Base-by-base conservation (phyloP, 2,888 invertebrate genomes). In the Troides oblongomaculatus region DNA sequence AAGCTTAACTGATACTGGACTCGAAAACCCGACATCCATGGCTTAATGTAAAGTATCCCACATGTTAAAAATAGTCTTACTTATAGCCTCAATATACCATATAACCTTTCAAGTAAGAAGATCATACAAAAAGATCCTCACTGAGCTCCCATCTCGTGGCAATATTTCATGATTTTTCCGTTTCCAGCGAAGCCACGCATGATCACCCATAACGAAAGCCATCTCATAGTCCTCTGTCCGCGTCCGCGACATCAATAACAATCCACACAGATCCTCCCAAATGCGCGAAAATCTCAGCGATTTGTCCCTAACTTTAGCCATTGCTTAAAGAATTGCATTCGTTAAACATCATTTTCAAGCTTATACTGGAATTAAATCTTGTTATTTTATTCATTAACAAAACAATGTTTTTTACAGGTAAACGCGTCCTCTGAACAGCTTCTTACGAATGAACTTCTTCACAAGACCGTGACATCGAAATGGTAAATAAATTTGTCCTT, bases 201-300 rank as follows among this genome's bases (percentile, higher is more conserved):
- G 89, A 86, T 86, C 85, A 83, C 79, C 80, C 83, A 77, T 87
- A 85, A 88, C 86, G 84, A 87, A 88, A 86, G 84, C 84, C 85
- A 87, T 86, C 83, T 78, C 82, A 84, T 83, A 81, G 82, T 77
- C 77, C 76, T 76, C 72, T 70, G 75, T 72, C 67, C 66, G 66
- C 70, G 66, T 66, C 64, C 73, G 74, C 67, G 69, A 72, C 88
- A 89, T 89, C 86, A 87, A 89, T 90, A 89, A 88, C 88, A 89
- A 88, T 88, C 84, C 84, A 78, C 79, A 71, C 79, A 82, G 82
- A 86, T 86, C 86, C 83, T 77, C 80, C 77, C 74, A 79, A 81
- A 80, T 84, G 85, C 80, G 79, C 84, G 81, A 84, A 84, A 85
- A 81, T 85, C 82, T 77, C 80, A 84, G 84, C 86, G 81, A 87